Base-by-base conservation (phyloP, 2,888 invertebrate species). In the Cephus spinipes region DNA sequence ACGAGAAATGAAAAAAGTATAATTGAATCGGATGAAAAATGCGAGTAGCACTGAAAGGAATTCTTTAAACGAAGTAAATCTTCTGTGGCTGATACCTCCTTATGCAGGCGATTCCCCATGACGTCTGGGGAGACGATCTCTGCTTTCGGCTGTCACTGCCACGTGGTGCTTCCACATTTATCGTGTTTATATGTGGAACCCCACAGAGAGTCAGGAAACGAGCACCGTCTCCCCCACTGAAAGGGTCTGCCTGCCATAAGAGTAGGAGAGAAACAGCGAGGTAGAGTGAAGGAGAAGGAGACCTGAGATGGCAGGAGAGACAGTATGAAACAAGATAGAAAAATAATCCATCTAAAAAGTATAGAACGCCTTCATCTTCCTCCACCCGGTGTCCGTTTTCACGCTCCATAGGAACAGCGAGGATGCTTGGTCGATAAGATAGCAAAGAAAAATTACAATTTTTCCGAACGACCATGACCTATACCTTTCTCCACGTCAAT, bases 41-140 rank as follows among this genome's bases (percentile, higher is more conserved):
- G 23, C 55, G 23, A 55, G 55, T 23, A 55, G 9, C 55, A 55
- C 23, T 9, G 9, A 23, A 55, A 55, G 23, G 9, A 55, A 55
- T 55, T 23, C 55, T 23, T 23, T 0, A 23, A 55, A 23, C 55
- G 55, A 55, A 55, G 23, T 55, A 55, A 55, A 55, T 55, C 55
- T 23, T 55, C 55, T 23, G 55, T 23, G 23, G 55, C 9, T 23
- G 55, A 55, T 55, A 55, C 55, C 55, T 55, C 87, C 87, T 87
- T 87, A 30, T 79, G 81, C 69, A 87, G 34, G 79, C 85, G 77
- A 85, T 86, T 88, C 78, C 89, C 88, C 89, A 88, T 89, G 86
- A 82, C 81, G 85, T 83, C 80, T 81, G 55, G 55, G 23, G 55
- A 76, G 77, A 80, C 75, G 34, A 33, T 30, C 40, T 69, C 68